Percentiles rank a stretch among this genome's conserved stretches.
These are phyloP conservation scores for Tinamus major DNA, from an alignment of 2,797 vertebrate species.

Conservation along the genomic window DNA sequence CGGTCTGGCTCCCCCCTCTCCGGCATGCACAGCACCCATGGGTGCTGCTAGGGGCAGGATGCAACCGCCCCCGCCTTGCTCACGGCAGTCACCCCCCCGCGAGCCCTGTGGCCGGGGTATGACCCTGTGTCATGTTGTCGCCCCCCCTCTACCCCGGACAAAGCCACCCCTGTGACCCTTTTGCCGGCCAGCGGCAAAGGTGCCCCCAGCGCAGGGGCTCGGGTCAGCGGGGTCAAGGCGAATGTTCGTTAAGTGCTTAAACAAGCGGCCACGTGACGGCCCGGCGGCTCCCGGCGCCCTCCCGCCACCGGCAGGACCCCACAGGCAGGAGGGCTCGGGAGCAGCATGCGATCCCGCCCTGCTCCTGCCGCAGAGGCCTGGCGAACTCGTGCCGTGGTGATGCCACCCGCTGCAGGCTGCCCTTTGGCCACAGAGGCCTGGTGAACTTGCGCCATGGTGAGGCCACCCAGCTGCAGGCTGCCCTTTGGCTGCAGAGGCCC, in stretches of 20 bases:
- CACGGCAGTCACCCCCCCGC: neutral
- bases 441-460: too few species aligned
- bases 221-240: slow-evolving; percentile 17
- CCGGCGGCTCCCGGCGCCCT: slow-evolving; percentile 19
- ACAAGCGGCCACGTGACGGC: slow-evolving; percentile 9
- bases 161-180: neutral
- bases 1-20: neutral
- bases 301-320: neutral
- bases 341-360: neutral
- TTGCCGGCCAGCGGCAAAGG: too few species aligned
- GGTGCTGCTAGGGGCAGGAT: neutral
- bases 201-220: neutral
- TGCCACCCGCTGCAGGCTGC: too few species aligned
- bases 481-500: too few species aligned
- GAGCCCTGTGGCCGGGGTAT: neutral
- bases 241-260: slow-evolving; percentile 15
- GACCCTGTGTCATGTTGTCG: neutral
- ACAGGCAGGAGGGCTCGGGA: neutral
- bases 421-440: too few species aligned
- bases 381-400: too few species aligned
- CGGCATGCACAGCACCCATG: neutral
- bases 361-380: neutral
- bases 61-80: neutral
- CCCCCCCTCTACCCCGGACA: neutral
- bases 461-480: too few species aligned